Evolutionary conservation across 2,888 invertebrate species (phyloP).

Genomic region (Phania funesta): DNA sequence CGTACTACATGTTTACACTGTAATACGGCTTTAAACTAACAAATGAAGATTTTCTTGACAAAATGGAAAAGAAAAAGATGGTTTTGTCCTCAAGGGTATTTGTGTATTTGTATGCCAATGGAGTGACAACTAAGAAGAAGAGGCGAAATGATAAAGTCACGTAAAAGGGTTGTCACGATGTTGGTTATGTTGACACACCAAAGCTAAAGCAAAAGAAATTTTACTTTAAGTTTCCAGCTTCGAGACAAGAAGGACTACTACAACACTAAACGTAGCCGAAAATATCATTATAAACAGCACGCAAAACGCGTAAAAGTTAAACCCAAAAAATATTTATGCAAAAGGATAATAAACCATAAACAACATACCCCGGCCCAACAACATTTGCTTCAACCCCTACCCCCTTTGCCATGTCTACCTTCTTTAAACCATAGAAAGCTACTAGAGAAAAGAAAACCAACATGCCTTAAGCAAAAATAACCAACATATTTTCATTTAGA

Average conservation of each 20-base stretch:
- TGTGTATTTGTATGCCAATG: constrained; percentile 1
- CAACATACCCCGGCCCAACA: constrained; percentile 5
- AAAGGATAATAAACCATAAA: constrained; percentile 54
- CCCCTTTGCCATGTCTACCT: neutral
- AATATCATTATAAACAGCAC: constrained; percentile 35
- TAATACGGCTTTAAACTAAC: constrained; percentile 66
- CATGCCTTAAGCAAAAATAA: constrained; percentile 41
- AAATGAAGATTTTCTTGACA: constrained; percentile 47
- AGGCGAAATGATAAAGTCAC: constrained; percentile 45
- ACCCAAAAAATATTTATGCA: constrained; percentile 75
- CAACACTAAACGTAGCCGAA: neutral
- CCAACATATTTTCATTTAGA: constrained; percentile 24
- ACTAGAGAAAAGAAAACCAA: constrained; percentile 48
- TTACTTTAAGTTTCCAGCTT: constrained; percentile 68
- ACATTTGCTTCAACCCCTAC: constrained; percentile 1
- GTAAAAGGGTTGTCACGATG: constrained; percentile 58
- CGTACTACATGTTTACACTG: constrained; percentile 66
- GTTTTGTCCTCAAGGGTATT: constrained; percentile 52
- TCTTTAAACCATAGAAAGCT: constrained; percentile 31
- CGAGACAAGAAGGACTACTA: constrained; percentile 22
- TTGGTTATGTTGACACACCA: constrained; percentile 63
- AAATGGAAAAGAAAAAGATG: neutral
- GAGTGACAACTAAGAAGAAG: neutral
- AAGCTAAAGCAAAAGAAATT: constrained; percentile 69
- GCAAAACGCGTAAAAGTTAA: constrained; percentile 74